Percentiles rank a stretch among this genome's conserved stretches.
Conservation (phyloP, 1,140 invertebrate genomes). For the Lethrus apterus region DNA sequence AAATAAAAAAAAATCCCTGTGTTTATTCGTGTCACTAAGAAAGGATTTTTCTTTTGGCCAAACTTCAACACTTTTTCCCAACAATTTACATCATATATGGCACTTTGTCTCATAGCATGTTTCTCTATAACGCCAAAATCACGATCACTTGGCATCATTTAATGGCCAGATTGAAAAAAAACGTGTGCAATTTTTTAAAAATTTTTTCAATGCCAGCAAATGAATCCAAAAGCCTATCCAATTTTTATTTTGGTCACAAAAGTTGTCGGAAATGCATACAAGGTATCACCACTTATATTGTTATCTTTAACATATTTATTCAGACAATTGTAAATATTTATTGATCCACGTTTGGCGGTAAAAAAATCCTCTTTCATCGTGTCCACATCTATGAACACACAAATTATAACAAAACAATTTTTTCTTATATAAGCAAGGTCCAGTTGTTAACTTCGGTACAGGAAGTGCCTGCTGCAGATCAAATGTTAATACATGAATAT, state of each 20-base stretch:
- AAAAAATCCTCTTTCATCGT: background rate
- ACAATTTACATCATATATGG: too few relatives aligned
- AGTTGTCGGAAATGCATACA: background rate
- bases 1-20: too few relatives aligned
- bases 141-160: background rate
- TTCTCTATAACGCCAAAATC: slow-evolving; percentile 2
- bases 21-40: too few relatives aligned
- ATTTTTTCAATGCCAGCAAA: background rate
- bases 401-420: slow-evolving; percentile 8
- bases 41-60: too few relatives aligned
- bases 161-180: slow-evolving; percentile 2
- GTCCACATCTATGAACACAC: background rate
- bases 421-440: slow-evolving; percentile 3
- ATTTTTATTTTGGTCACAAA: slow-evolving; percentile 5
- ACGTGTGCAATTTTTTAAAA: slow-evolving; percentile 1
- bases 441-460: slow-evolving; percentile 1
- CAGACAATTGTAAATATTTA: background rate
- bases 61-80: too few relatives aligned
- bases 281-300: background rate
- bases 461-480: slow-evolving; percentile 2
- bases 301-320: background rate
- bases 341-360: background rate
- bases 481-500: slow-evolving; percentile 1
- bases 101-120: too few relatives aligned
- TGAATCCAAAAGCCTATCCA: background rate